phyloP scores from a whole-genome alignment of 2,888 invertebrate species.

The Pristionchus fissidentatus region DNA sequence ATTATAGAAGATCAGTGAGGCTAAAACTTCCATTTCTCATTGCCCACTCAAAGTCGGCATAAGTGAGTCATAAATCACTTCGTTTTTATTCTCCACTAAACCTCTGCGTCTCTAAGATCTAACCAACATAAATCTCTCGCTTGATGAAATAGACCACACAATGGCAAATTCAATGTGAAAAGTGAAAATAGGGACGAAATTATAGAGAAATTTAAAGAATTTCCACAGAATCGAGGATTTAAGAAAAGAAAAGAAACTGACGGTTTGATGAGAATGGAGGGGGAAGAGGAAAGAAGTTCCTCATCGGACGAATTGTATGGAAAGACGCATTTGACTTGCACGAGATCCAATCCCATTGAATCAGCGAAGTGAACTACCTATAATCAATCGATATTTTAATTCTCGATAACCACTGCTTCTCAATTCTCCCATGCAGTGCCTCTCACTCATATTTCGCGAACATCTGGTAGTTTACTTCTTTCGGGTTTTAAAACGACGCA shows the following conservation, averaged over 20 bases:
- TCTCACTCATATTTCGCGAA: no score
- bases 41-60: not conserved
- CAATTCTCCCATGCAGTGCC: not conserved
- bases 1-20: not conserved
- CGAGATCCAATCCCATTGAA: conserved; percentile 47
- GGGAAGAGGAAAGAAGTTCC: conserved; percentile 25
- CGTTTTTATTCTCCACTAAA: no score
- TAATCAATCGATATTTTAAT: not conserved
- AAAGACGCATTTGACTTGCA: conserved; percentile 43
- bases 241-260: not conserved
- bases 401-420: not conserved
- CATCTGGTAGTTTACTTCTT: no score
- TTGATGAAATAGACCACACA: no score
- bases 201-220: no score
- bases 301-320: conserved; percentile 47
- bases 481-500: no score
- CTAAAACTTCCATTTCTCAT: not conserved
- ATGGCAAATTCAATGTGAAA: no score
- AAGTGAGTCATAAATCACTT: no score
- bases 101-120: no score
- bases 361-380: conserved; percentile 49
- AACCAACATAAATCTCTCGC: no score
- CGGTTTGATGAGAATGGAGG: conserved; percentile 42
- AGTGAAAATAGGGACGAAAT: no score
- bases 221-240: not conserved